Base-by-base conservation (phyloP, 2,888 invertebrate genomes). In the Drosophila neotestacea region DNA sequence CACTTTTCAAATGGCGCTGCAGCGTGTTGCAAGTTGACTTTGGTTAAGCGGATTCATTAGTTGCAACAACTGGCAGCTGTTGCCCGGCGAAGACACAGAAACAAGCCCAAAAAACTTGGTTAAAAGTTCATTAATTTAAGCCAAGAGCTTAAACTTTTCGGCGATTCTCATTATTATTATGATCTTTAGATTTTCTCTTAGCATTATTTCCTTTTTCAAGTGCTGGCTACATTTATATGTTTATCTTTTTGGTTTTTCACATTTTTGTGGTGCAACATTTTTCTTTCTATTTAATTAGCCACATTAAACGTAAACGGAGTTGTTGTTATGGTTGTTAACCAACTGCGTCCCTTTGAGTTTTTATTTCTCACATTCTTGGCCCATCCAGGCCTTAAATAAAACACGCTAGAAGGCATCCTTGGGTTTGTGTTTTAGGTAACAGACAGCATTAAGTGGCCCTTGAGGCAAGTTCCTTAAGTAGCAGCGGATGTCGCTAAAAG, bases 21-120 rank as follows among this genome's bases (percentile, higher is more conserved):
- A 44, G 36, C 46, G 48, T 47, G 13, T 27, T 30, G 58, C 58
- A 47, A 46, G 28, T 58, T 58, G 46, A 30, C 46, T 47, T 58
- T 38, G 58, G 46, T 58, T 75, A 80, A 88, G 86, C 70, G 86
- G 81, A 84, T 88, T 84, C 89, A 84, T 84, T 88, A 88, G 87
- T 70, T 77, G 67, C 73, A 74, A 73, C 65, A 83, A 75, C 77
- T 83, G 85, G 68, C 84, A 84, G 81, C 74, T 32, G 32, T 6
- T 56, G 36, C 34, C 36, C 22, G 64, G 11, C 50, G 11, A 32
- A 50, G 50, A 54, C 38, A 69, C 70, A 38, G 47, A 48, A 44
- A 44, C 36, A 27, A 6, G 11, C 42, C 42, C 22, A 32, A 9
- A 34, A 6, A 28, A 46, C 56, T 61, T 61, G 48, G 44, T 42